phyloP scores from a whole-genome alignment of 2,797 vertebrate species.

The Muscicapa striata region DNA sequence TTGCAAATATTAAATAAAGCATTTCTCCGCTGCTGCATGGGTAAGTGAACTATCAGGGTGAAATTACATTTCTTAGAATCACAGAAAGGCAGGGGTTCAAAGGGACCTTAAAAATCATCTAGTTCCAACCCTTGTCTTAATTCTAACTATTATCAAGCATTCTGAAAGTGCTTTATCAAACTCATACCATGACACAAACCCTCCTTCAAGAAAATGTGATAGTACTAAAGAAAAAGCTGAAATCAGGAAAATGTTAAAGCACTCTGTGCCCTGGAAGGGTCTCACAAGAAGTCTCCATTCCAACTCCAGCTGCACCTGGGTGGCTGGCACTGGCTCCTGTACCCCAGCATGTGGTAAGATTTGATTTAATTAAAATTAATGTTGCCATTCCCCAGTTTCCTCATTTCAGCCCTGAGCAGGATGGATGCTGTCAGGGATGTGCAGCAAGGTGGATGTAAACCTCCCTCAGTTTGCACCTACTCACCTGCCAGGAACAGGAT shows the following conservation, averaged over 20 bases:
- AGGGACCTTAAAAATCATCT: too few species aligned
- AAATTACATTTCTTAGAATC: neutral
- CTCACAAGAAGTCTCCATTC: neutral
- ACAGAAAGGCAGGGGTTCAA: neutral
- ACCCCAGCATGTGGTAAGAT: neutral
- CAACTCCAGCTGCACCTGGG: neutral
- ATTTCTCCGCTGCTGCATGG: neutral
- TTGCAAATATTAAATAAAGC: neutral
- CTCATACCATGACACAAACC: neutral
- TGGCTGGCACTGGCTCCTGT: fast-evolving
- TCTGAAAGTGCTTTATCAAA: neutral
- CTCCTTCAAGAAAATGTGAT: neutral
- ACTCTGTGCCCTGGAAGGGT: neutral
- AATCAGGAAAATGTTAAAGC: neutral
- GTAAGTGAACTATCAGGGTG: neutral
- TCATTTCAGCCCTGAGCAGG: neutral
- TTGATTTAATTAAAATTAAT: neutral
- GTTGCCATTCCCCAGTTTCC: neutral
- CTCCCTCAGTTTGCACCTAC: neutral
- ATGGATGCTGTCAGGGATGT: neutral
- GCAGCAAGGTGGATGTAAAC: neutral
- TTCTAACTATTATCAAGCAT: neutral
- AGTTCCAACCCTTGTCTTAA: neutral
- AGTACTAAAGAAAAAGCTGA: neutral
- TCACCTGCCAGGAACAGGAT: neutral